Percentiles rank a stretch among this genome's conserved stretches.
phyloP scores from a whole-genome alignment of 2,113 vertebrate species.

The Ahaetulla prasina region DNA sequence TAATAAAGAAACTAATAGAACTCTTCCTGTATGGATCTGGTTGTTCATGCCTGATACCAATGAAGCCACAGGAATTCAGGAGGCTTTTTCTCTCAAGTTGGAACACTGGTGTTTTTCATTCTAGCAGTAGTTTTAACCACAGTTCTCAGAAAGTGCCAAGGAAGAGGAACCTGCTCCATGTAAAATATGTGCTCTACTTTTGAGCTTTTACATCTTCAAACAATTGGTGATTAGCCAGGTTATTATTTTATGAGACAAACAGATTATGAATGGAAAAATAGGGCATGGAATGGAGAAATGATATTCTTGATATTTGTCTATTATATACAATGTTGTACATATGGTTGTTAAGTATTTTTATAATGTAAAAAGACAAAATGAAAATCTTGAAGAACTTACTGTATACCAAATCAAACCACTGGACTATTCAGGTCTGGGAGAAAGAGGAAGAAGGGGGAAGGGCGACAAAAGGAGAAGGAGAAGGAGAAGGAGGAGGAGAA shows the following conservation, averaged over 20 bases:
- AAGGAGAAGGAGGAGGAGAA: neutral
- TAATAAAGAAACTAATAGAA: neutral
- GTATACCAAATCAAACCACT: neutral
- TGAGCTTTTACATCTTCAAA: neutral
- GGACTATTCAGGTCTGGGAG: neutral
- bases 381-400: neutral
- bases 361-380: slow-evolving; percentile 37
- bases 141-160: neutral
- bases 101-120: neutral
- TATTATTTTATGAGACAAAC: neutral
- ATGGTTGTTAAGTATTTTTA: slow-evolving; percentile 15
- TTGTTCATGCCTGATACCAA: neutral
- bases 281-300: neutral
- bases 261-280: neutral
- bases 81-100: neutral
- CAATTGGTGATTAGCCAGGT: neutral
- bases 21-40: neutral
- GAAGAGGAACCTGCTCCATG: neutral
- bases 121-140: neutral
- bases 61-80: neutral
- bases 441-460: neutral
- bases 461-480: neutral
- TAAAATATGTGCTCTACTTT: neutral
- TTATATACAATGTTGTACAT: neutral
- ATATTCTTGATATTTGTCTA: neutral